Conservation (phyloP, 2,113 vertebrate genomes). For the Caretta caretta region DNA sequence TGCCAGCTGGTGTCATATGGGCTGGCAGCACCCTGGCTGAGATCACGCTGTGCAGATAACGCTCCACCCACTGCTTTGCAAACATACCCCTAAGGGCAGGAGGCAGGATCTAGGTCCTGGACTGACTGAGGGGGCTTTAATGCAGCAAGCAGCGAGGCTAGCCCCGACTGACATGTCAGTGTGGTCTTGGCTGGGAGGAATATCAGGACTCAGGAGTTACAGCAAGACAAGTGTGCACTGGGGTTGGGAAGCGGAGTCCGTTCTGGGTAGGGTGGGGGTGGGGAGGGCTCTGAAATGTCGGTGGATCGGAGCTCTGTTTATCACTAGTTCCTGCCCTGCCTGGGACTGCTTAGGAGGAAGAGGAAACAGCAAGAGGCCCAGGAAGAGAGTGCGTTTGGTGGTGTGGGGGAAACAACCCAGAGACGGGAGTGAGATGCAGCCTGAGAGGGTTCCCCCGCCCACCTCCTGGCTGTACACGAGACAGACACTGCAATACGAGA, state of each 20-base stretch:
- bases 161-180: fast-evolving
- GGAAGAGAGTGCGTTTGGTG: background rate
- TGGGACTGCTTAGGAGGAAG: background rate
- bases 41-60: background rate
- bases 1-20: background rate
- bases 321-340: fast-evolving
- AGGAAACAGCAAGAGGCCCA: background rate
- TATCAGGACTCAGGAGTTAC: fast-evolving
- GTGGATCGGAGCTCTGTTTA: fast-evolving
- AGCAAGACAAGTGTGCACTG: fast-evolving
- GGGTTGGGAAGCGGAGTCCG: fast-evolving
- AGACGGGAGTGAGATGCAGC: background rate
- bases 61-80: background rate
- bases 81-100: fast-evolving
- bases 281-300: no score
- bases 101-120: fast-evolving
- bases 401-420: fast-evolving
- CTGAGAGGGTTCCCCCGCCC: background rate
- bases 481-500: background rate
- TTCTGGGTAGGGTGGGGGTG: fast-evolving
- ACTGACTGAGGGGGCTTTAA: background rate
- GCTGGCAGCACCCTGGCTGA: background rate
- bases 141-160: background rate
- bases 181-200: background rate
- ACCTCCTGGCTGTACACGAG: fast-evolving